These are phyloP conservation scores for Agriotes lineatus DNA, from an alignment of 2,888 invertebrate species.

Conservation along the genomic window DNA sequence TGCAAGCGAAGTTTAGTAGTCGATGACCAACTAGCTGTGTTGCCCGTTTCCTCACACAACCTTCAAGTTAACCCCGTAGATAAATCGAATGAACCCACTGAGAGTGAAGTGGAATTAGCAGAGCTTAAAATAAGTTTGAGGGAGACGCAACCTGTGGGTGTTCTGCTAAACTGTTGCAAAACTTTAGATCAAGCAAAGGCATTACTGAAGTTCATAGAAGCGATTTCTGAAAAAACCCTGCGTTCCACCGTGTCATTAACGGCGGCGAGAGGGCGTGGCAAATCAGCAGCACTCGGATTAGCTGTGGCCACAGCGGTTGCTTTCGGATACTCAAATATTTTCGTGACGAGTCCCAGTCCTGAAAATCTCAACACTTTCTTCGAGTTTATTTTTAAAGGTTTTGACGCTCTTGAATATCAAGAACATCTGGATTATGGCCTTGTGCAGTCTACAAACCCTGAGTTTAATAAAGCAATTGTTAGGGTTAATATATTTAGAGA, in stretches of 20 bases:
- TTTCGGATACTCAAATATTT: conserved; percentile 89
- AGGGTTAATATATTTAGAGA: conserved; percentile 91
- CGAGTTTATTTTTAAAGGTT: conserved; percentile 95
- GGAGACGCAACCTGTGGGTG: conserved; percentile 93
- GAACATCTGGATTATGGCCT: conserved; percentile 97
- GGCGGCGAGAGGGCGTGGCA: conserved; percentile 96
- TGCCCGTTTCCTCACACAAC: conserved; percentile 93
- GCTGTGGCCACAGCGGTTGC: conserved; percentile 89
- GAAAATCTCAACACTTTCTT: conserved; percentile 98
- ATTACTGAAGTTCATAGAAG: conserved; percentile 92
- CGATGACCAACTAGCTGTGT: conserved; percentile 91
- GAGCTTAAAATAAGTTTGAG: conserved; percentile 85
- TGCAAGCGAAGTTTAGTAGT: conserved; percentile 92
- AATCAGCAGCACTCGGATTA: conserved; percentile 96
- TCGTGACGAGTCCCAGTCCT: conserved; percentile 97
- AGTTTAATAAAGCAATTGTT: conserved; percentile 96
- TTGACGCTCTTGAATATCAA: conserved; percentile 93
- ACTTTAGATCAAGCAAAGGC: conserved; percentile 96
- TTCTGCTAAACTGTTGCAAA: conserved; percentile 87
- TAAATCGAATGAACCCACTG: conserved; percentile 65
- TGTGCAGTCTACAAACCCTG: conserved; percentile 94
- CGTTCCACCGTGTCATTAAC: conserved; percentile 95
- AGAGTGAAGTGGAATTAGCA: conserved; percentile 74
- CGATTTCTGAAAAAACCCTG: conserved; percentile 90
- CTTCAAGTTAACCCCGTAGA: conserved; percentile 83